Percentiles rank a stretch among this genome's conserved stretches.
Evolutionary conservation across 1,140 invertebrate species (phyloP).

Genomic region (Pogonomyrmex californicus): DNA sequence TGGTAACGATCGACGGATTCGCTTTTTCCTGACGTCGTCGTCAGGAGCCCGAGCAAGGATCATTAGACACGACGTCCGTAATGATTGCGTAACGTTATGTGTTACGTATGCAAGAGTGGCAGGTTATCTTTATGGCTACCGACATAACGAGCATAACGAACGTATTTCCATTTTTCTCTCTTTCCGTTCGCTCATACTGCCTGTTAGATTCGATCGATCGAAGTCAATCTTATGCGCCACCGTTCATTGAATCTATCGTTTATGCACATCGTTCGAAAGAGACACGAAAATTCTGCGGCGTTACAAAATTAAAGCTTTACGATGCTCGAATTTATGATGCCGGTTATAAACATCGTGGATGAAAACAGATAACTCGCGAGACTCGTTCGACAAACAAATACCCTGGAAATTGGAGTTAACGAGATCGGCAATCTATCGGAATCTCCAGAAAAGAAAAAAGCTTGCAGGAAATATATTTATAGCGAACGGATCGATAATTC

Average conservation of each 20-base stretch:
- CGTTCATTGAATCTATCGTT: background rate
- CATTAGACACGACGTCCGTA: slow-evolving; percentile 71
- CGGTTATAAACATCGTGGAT: background rate
- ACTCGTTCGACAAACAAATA: background rate
- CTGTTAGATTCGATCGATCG: slow-evolving; percentile 26
- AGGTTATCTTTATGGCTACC: slow-evolving; percentile 69
- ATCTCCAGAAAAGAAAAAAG: background rate
- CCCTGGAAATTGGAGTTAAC: slow-evolving; percentile 11
- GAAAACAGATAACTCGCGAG: background rate
- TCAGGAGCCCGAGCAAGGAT: slow-evolving; percentile 53
- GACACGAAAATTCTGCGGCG: background rate
- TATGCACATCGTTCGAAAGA: background rate
- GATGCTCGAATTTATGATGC: background rate
- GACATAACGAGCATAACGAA: slow-evolving; percentile 41
- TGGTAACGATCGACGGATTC: slow-evolving; percentile 64
- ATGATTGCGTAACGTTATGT: slow-evolving; percentile 70
- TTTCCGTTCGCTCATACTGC: background rate
- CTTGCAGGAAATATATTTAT: slow-evolving; percentile 23
- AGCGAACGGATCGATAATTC: slow-evolving; percentile 17
- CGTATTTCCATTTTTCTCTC: slow-evolving; percentile 24
- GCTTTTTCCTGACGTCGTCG: slow-evolving; percentile 56
- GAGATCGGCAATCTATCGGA: slow-evolving; percentile 25
- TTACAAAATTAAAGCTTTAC: background rate
- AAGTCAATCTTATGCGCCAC: slow-evolving; percentile 8
- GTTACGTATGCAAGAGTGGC: slow-evolving; percentile 68